Evolutionary conservation across 2,797 vertebrate species (phyloP).

Genomic region (Zenarchopterus dispar): DNA sequence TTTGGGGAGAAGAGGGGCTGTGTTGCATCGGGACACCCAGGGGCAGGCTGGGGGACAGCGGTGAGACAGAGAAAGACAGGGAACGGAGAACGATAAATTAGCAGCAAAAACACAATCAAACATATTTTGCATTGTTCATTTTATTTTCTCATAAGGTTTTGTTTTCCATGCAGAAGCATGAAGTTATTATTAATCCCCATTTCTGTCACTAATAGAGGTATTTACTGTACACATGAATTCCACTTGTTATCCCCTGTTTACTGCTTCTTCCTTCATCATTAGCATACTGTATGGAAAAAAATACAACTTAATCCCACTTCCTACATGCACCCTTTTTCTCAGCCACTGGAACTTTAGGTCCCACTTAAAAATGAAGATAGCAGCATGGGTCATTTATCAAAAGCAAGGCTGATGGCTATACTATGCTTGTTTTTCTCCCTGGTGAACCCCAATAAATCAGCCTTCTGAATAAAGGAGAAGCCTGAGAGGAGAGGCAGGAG

Average conservation of each 20-base stretch:
- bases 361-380: conserved; percentile 69
- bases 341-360: conserved; percentile 51
- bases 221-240: neutral
- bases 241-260: neutral
- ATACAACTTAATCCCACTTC: conserved; percentile 19
- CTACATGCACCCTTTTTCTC: conserved; percentile 22
- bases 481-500: conserved; percentile 72
- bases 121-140: neutral
- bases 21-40: conserved; percentile 62
- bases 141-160: neutral
- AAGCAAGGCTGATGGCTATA: conserved; percentile 61
- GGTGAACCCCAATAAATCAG: conserved; percentile 79
- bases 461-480: conserved; percentile 73
- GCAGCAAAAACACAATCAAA: conserved; percentile 24
- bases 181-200: neutral
- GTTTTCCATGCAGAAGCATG: neutral
- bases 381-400: conserved; percentile 72
- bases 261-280: neutral
- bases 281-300: conserved; percentile 25
- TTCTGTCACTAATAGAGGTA: neutral
- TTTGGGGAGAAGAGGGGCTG: conserved; percentile 76
- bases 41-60: conserved; percentile 26
- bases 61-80: conserved; percentile 27
- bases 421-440: conserved; percentile 76
- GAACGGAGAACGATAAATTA: conserved; percentile 33